These are phyloP conservation scores for Hemistola chrysoprasaria DNA, from an alignment of 2,888 invertebrate species.

Conservation along the genomic window DNA sequence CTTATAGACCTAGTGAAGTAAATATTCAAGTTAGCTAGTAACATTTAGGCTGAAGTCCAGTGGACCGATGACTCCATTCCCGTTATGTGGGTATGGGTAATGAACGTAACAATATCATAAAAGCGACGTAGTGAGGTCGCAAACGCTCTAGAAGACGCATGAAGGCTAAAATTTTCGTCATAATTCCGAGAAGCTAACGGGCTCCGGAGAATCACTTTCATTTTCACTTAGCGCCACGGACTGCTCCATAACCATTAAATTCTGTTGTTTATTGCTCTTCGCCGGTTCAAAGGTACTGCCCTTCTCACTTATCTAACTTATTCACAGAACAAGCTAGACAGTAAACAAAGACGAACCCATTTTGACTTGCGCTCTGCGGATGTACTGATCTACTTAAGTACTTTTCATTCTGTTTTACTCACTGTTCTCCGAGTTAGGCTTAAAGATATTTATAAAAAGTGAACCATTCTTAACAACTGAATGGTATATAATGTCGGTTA, in stretches of 20 bases:
- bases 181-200: slow-evolving; percentile 59
- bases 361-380: slow-evolving; percentile 42
- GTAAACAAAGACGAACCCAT: slow-evolving; percentile 48
- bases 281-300: slow-evolving; percentile 41
- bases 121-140: slow-evolving; percentile 39
- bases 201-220: slow-evolving; percentile 66
- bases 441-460: too few relatives aligned
- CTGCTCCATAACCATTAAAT: slow-evolving; percentile 69
- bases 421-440: background rate
- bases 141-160: slow-evolving; percentile 42
- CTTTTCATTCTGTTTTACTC: background rate
- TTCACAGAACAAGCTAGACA: slow-evolving; percentile 61
- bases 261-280: slow-evolving; percentile 61
- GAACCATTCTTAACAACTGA: too few relatives aligned
- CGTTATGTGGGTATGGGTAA: slow-evolving; percentile 44
- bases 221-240: slow-evolving; percentile 70
- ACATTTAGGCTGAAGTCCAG: slow-evolving; percentile 19
- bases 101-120: slow-evolving; percentile 51
- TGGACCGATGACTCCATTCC: slow-evolving; percentile 37
- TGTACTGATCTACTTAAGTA: slow-evolving; percentile 40
- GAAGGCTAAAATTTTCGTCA: slow-evolving; percentile 52
- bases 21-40: slow-evolving; percentile 11
- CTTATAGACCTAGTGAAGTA: slow-evolving; percentile 1
- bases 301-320: slow-evolving; percentile 57
- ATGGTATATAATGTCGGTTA: too few relatives aligned